Conservation (phyloP, 2,113 vertebrate species). For the Spilogale gracilis region DNA sequence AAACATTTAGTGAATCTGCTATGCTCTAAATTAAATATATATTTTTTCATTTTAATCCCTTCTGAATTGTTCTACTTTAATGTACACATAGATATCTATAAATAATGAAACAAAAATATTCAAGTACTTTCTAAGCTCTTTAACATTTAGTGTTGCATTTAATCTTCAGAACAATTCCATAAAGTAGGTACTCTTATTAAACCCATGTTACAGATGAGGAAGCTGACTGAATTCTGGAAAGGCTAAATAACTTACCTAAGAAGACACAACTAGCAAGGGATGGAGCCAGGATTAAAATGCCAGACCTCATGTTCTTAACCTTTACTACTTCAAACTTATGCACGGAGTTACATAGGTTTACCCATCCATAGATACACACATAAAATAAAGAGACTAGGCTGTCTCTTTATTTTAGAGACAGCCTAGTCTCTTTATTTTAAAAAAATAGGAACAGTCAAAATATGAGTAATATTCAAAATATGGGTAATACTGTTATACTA, state of each 20-base stretch:
- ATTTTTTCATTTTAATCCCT: constrained; percentile 25
- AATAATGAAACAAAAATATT: not conserved
- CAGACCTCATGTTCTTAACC: not conserved
- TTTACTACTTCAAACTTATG: not conserved
- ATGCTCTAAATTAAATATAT: not conserved
- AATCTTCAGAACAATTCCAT: not conserved
- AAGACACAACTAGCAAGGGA: not conserved
- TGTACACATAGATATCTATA: not conserved
- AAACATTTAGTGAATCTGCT: not conserved
- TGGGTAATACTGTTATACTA: not conserved
- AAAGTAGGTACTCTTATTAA: not conserved
- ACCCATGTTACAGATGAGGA: not conserved
- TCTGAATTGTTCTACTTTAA: not conserved
- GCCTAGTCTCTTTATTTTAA: not conserved
- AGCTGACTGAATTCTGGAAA: not conserved
- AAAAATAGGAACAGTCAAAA: constrained; percentile 1
- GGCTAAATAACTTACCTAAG: not conserved
- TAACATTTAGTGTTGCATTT: not conserved
- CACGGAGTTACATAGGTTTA: not conserved
- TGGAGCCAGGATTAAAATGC: not conserved
- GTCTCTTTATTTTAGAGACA: not conserved
- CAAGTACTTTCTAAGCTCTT: not conserved
- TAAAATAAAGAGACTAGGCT: not conserved
- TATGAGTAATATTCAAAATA: not conserved
- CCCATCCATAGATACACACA: not conserved